phyloP scores from a whole-genome alignment of 2,113 vertebrate genomes.

The Myotis yumanensis region DNA sequence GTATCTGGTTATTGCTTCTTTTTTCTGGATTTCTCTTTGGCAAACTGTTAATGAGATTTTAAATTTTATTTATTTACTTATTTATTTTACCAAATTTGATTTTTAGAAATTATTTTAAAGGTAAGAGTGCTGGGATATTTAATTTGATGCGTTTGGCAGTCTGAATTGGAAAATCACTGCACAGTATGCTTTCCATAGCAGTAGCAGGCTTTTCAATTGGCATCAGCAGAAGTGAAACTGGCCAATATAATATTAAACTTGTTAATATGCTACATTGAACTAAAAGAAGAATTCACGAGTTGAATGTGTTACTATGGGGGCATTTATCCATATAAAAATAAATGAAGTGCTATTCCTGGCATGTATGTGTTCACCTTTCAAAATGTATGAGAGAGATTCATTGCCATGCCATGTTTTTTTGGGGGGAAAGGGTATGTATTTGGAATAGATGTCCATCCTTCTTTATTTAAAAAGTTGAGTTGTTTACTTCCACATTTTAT shows the following conservation, averaged over 20 bases:
- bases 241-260: slow-evolving; percentile 34
- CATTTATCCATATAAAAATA: slow-evolving; percentile 57
- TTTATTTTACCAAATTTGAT: background rate
- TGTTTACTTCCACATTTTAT: slow-evolving; percentile 30
- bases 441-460: background rate
- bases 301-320: slow-evolving; percentile 56
- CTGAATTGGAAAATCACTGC: slow-evolving; percentile 71
- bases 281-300: slow-evolving; percentile 39
- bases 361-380: slow-evolving; percentile 38
- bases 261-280: slow-evolving; percentile 7
- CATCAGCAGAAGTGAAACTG: slow-evolving; percentile 46
- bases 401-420: background rate
- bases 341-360: slow-evolving; percentile 58
- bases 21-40: background rate
- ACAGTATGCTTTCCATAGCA: slow-evolving; percentile 58
- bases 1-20: background rate
- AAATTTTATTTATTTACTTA: background rate
- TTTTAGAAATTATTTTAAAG: slow-evolving; percentile 47
- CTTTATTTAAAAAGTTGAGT: slow-evolving; percentile 37
- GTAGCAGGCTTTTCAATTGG: slow-evolving; percentile 18
- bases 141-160: slow-evolving; percentile 67
- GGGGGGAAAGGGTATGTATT: background rate
- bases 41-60: slow-evolving; percentile 7
- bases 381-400: background rate
- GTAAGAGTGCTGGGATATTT: slow-evolving; percentile 51